Base-by-base conservation (phyloP, 2,888 invertebrate genomes). In the Dyspetes luteomarginatus region DNA sequence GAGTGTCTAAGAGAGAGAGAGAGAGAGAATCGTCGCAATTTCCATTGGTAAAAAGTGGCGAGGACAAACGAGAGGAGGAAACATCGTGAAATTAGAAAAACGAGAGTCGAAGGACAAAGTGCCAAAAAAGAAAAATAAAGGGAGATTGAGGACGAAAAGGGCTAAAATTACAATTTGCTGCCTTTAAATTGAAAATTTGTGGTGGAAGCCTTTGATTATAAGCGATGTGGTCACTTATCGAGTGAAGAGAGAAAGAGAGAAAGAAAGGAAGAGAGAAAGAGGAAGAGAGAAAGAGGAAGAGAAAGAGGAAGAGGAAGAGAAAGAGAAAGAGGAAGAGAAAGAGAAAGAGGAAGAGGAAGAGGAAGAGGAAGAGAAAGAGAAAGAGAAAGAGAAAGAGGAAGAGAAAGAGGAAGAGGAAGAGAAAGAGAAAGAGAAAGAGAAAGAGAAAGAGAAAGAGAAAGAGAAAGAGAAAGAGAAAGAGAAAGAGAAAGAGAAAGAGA, bases 111-210 rank as follows among this genome's bases (percentile, higher is more conserved):
- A 24, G 36, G 17, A 68, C 17, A 17, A 24, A 73, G 22, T 45
- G 60, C 48, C 28, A 4, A 15, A 52, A 19, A 50, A 48, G 12
- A 62, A 17, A 78, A 48, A 43, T 28, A 30, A 17, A 15, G 24
- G 1, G 22, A 2, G 68, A 12, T 12, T 56, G n/a, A 4, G 41
- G 7, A 36, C 1, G n/a, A 69, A 36, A 71, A 62, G 56, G 50
- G 9, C 9, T 43, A 30, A 36, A 58, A 80, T 71, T 19, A 71
- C 65, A 45, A 67, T 58, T 41, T 43, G 50, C 22, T 30, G n/a
- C 19, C 74, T 58, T 69, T 62, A 41, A 69, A 69, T 79, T 74
- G 64, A 69, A 60, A 65, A 71, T 74, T 74, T 41, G 41, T 58
- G 4, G 50, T 2, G 19, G 26, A 50, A 52, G 24, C 60, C 60